Conservation (phyloP, 2,888 invertebrate genomes). For the Andrena trimmerana region DNA sequence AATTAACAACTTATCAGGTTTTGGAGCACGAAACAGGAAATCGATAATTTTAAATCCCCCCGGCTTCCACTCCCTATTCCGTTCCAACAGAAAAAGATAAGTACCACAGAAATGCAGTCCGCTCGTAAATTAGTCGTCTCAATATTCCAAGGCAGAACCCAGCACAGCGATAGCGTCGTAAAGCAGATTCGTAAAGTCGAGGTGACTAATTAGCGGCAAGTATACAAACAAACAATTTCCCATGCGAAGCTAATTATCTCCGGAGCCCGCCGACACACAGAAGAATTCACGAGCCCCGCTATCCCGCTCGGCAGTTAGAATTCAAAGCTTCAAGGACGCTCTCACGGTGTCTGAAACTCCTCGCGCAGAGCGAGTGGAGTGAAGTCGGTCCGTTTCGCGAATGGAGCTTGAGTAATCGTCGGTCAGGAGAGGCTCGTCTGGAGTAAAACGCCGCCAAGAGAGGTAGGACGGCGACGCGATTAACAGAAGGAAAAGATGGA, state of each 20-base stretch:
- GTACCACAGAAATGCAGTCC: not conserved
- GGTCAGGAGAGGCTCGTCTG: conserved; percentile 56
- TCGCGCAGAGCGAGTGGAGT: conserved; percentile 11
- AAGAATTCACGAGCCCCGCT: conserved; percentile 36
- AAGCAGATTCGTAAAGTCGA: conserved; percentile 25
- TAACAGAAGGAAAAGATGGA: conserved; percentile 61
- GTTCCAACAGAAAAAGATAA: not conserved
- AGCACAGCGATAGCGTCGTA: not conserved
- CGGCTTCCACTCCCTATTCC: too few relatives aligned
- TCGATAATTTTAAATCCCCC: too few relatives aligned
- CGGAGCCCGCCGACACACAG: not conserved
- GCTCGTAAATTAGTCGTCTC: conserved; percentile 13
- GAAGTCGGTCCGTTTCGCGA: conserved; percentile 57
- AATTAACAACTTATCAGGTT: too few relatives aligned
- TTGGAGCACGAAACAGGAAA: too few relatives aligned
- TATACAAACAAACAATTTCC: conserved; percentile 48
- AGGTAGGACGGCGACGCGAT: conserved; percentile 51
- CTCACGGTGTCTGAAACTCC: conserved; percentile 65
- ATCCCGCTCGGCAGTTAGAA: conserved; percentile 21
- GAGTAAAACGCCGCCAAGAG: conserved; percentile 49
- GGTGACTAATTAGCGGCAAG: conserved; percentile 39
- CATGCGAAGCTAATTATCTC: conserved; percentile 50
- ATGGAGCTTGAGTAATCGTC: conserved; percentile 67
- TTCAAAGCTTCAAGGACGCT: conserved; percentile 59
- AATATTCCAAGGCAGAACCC: not conserved